Evolutionary conservation across 2,113 vertebrate genomes (phyloP).

Genomic region (Rattus rattus): DNA sequence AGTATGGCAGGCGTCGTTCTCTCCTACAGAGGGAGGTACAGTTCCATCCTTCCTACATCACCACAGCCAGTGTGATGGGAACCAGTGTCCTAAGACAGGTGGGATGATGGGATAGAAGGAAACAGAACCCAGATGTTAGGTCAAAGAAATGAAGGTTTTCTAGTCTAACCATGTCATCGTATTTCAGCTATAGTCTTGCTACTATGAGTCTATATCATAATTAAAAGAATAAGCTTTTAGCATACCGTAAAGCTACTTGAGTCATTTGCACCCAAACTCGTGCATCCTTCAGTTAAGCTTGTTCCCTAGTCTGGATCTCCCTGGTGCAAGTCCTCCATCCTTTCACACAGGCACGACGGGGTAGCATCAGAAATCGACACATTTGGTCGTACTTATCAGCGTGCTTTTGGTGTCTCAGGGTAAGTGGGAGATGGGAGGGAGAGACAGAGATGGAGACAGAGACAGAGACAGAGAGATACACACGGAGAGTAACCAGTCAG

Average conservation of each 20-base stretch:
- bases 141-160: not conserved
- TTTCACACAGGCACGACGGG: rapidly evolving
- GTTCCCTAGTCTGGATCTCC: not conserved
- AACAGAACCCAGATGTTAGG: not conserved
- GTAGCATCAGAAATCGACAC: not conserved
- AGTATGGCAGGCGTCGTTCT: not conserved
- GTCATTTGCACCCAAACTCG: not conserved
- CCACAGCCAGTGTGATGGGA: not conserved
- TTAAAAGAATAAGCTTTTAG: not conserved
- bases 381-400: not conserved
- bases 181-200: not conserved
- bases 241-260: not conserved
- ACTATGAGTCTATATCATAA: not conserved
- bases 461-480: not conserved
- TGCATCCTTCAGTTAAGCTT: too few relatives aligned
- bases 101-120: not conserved
- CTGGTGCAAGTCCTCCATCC: too few relatives aligned
- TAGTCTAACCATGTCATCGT: not conserved
- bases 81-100: too few relatives aligned
- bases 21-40: too few relatives aligned
- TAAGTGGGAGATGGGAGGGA: not conserved
- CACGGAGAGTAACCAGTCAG: not conserved
- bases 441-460: not conserved
- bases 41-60: not conserved
- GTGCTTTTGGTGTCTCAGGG: not conserved